Conservation (phyloP, 2,888 invertebrate species). For the Incurvaria masculella region DNA sequence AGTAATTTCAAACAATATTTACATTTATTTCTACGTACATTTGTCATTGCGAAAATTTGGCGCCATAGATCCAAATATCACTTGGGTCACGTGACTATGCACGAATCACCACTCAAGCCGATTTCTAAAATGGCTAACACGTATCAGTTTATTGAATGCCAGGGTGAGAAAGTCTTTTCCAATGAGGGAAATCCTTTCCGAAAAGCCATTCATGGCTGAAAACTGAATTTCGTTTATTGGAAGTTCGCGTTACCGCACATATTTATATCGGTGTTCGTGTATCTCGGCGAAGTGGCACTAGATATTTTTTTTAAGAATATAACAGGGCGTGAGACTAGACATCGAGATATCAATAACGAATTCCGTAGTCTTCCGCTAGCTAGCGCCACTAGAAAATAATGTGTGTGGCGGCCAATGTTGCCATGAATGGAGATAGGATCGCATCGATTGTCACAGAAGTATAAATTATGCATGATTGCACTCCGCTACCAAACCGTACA, state of each 20-base stretch:
- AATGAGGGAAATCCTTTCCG: conserved; percentile 23
- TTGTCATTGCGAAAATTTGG: conserved; percentile 53
- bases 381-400: conserved; percentile 42
- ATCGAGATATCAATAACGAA: conserved; percentile 52
- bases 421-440: too few relatives aligned
- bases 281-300: conserved; percentile 43
- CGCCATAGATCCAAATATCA: conserved; percentile 56
- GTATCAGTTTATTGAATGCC: conserved; percentile 52
- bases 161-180: conserved; percentile 22
- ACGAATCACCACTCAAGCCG: conserved; percentile 58
- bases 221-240: neutral
- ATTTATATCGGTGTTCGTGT: conserved; percentile 27
- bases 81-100: conserved; percentile 55
- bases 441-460: too few relatives aligned
- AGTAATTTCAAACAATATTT: neutral
- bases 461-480: too few relatives aligned
- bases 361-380: conserved; percentile 37
- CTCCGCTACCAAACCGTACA: too few relatives aligned
- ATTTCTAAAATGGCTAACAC: conserved; percentile 54
- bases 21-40: conserved; percentile 36
- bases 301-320: conserved; percentile 29
- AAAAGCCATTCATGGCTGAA: conserved; percentile 20
- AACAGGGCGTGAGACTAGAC: conserved; percentile 44
- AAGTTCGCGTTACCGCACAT: conserved; percentile 26
- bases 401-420: too few relatives aligned